Evolutionary conservation across 2,113 vertebrate species (phyloP).

Genomic region (Arizona elegans): DNA sequence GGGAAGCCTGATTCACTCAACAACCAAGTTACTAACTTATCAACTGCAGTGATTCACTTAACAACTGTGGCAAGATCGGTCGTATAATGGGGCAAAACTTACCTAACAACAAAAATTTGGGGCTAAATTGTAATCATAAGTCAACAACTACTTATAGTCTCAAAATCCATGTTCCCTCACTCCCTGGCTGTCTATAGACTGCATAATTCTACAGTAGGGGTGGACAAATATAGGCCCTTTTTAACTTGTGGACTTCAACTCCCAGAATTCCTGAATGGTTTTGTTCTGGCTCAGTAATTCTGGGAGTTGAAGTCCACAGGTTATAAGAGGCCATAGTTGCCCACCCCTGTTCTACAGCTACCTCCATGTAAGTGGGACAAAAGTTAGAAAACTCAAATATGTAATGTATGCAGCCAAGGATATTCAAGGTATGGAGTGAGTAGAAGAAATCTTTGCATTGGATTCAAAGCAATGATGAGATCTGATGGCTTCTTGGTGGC

Average conservation of each 20-base stretch:
- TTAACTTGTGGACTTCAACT: not conserved
- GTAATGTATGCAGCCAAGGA: not conserved
- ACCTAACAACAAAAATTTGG: not conserved
- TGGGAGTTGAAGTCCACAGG: not conserved
- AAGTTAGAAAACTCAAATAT: not conserved
- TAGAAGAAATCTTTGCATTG: not conserved
- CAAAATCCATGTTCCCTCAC: not conserved
- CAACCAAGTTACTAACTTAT: not conserved
- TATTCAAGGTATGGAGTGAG: not conserved
- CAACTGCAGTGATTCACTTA: not conserved
- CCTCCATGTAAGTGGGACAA: not conserved
- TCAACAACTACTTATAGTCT: not conserved
- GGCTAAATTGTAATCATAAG: not conserved
- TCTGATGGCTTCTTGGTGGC: not conserved
- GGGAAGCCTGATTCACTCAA: not conserved
- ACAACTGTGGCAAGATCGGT: not conserved
- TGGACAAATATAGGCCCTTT: not conserved
- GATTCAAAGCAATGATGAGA: not conserved
- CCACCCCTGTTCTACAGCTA: not conserved
- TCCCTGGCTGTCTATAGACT: not conserved
- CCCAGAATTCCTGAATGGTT: not conserved
- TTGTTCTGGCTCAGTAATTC: not conserved
- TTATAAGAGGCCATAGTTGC: not conserved
- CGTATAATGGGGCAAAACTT: not conserved
- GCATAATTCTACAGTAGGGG: not conserved